A percentile compares a stretch with the other conserved stretches of the same genome.
These are phyloP conservation scores for Panthera uncia DNA, from an alignment of 2,113 vertebrate species.

Conservation along the genomic window DNA sequence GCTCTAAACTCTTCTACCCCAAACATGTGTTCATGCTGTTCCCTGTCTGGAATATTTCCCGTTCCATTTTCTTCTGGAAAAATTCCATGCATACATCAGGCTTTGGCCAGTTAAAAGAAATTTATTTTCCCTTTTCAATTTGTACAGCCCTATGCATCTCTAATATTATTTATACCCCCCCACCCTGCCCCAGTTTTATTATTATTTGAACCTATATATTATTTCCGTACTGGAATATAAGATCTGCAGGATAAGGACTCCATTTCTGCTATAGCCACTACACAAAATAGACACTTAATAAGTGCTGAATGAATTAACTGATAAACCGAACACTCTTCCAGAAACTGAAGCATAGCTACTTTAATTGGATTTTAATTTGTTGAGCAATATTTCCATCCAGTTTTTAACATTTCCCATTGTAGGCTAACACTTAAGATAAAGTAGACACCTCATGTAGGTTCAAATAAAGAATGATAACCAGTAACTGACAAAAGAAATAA, in stretches of 20 bases:
- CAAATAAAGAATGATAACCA: not conserved
- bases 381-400: not conserved
- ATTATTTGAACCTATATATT: not conserved
- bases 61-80: not conserved
- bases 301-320: not conserved
- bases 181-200: not conserved
- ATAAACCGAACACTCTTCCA: not conserved
- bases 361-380: constrained; percentile 22
- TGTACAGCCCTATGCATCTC: not conserved
- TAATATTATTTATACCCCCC: not conserved
- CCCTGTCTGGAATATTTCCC: not conserved
- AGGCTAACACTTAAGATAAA: not conserved
- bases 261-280: not conserved
- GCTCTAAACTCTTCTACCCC: not conserved
- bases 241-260: not conserved
- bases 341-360: not conserved
- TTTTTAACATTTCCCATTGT: constrained; percentile 25
- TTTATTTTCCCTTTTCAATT: not conserved
- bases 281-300: not conserved
- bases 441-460: not conserved
- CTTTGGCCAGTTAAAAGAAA: not conserved
- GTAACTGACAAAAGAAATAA: not conserved
- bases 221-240: not conserved
- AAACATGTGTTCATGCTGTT: not conserved
- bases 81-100: not conserved